phyloP scores from a whole-genome alignment of 2,888 invertebrate species.

The Dioctria linearis region DNA sequence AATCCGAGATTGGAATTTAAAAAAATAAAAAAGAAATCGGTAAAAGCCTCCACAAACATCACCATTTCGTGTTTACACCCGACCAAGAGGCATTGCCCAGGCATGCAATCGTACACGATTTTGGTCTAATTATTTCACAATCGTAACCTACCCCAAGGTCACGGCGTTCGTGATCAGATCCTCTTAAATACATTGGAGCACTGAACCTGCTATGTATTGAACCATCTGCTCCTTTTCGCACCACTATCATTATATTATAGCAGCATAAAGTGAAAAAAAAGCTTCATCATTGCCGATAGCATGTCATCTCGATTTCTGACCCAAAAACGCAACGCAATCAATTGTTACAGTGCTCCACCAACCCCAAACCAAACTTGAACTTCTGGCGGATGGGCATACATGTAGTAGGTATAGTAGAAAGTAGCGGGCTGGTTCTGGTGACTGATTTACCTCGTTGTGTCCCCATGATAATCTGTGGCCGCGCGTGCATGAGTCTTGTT shows the following conservation, averaged over 20 bases:
- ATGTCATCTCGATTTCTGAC: conserved; percentile 56
- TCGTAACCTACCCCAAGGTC: conserved; percentile 53
- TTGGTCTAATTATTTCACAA: conserved; percentile 43
- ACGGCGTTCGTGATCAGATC: conserved; percentile 43
- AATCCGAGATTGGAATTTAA: no score
- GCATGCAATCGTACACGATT: conserved; percentile 45
- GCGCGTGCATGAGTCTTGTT: conserved; percentile 58
- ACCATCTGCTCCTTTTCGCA: conserved; percentile 28
- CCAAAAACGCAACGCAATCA: conserved; percentile 55
- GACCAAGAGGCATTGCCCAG: conserved; percentile 8
- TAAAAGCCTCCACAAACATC: neutral
- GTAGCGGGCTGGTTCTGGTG: conserved; percentile 2
- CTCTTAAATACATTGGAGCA: conserved; percentile 28
- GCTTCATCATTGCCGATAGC: conserved; percentile 53
- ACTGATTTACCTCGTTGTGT: conserved; percentile 49
- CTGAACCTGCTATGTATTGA: conserved; percentile 45
- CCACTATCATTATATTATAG: conserved; percentile 25
- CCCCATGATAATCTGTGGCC: conserved; percentile 44
- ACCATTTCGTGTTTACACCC: neutral
- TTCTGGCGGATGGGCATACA: no score
- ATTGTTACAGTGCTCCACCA: conserved; percentile 31
- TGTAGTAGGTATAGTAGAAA: no score
- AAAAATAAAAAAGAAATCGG: no score
- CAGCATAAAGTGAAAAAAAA: conserved; percentile 17
- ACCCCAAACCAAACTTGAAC: neutral